Evolutionary conservation across 2,113 vertebrate species (phyloP), one percentile per base, ranked within the genome.

Genomic region (Polypterus senegalus): DNA sequence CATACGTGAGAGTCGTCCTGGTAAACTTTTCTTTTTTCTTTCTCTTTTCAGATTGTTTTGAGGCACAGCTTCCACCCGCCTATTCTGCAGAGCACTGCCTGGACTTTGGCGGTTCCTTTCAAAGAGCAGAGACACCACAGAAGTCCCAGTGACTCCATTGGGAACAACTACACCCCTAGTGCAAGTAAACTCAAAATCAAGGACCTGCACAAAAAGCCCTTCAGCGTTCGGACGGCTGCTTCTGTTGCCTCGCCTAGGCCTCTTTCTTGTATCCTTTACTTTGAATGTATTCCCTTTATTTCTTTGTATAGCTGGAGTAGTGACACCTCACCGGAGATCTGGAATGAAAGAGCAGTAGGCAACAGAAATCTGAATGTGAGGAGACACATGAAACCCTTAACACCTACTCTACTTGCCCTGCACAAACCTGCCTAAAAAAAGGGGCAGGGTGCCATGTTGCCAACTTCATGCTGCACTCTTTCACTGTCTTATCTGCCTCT

Each of bases 91-190:
- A 48, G 48, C 45, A 65, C 54, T 0, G 88, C 84, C 0, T 77
- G 81, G 86, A 90, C 78, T 10, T 64, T 77, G 66, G 87, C 88
- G 5, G 84, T 69, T 59, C 94, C 94, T 0, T 91, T 87, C 72
- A 96, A 94, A 75, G 92, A 96, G 11, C 83, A 81, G 49, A 51
- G 46, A 4, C 66, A 77, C 67, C 69, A 76, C 64, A 75, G 83
- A 9, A 86, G 76, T 49, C 91, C 82, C 1, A 91, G 87, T 59
- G 87, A 95, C 66, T 89, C 86, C 62, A 91, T 95, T 58, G 93
- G 79, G 62, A 96, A 90, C 71, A 93, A 96, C 70, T 96, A 89
- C 60, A 86, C 84, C 10, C 80, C 64, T 5, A 65, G 7, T 3
- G 88, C 89, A 5, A 74, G 27, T 48, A 64, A 88, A 62, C 74